phyloP scores from a whole-genome alignment of 2,113 vertebrate species.

The Muscicapa adusta region DNA sequence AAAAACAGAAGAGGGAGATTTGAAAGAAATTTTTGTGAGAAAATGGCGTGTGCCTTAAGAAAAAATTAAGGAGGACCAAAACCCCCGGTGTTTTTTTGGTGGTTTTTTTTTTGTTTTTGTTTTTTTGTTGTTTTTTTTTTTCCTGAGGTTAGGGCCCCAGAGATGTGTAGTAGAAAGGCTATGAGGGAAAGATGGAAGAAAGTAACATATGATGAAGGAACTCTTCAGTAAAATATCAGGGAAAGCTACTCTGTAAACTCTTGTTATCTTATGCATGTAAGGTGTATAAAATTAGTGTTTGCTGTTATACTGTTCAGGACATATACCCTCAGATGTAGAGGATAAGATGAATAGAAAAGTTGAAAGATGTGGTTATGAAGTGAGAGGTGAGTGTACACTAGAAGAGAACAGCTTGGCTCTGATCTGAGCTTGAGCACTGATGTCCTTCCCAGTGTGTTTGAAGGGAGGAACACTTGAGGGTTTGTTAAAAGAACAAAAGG shows the following conservation, averaged over 20 bases:
- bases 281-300: background rate
- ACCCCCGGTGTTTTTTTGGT: too few relatives aligned
- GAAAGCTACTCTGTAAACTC: background rate
- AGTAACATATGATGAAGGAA: background rate
- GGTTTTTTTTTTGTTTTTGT: background rate
- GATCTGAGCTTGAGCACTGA: background rate
- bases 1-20: background rate
- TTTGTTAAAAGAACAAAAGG: background rate
- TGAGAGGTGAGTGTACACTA: background rate
- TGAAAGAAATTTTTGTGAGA: background rate
- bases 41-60: background rate
- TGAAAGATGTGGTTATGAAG: background rate
- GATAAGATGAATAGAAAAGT: background rate
- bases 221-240: background rate
- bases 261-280: background rate
- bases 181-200: background rate
- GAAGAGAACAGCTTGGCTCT: background rate
- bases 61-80: background rate
- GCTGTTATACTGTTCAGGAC: background rate
- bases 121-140: background rate
- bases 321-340: accelerated
- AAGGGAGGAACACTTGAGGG: background rate
- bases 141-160: too few relatives aligned
- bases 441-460: accelerated
- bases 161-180: background rate